Conservation (phyloP, 2,888 invertebrate species). For the Congeria kusceri region DNA sequence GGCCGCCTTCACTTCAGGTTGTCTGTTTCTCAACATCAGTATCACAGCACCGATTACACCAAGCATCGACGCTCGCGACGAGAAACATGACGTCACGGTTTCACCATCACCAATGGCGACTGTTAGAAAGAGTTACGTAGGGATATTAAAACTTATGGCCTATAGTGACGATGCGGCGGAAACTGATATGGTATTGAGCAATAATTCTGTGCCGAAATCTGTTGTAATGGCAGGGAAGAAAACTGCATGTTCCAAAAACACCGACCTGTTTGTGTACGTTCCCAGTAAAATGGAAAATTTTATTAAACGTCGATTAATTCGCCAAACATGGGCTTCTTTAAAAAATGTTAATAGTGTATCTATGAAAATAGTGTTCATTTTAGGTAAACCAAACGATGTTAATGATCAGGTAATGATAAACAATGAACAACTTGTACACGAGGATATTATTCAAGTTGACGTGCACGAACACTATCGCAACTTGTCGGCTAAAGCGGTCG, state of each 20-base stretch:
- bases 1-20: slow-evolving; percentile 1
- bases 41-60: no score
- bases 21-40: slow-evolving; percentile 14
- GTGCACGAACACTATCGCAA: slow-evolving; percentile 64
- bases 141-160: no score
- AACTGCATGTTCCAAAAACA: slow-evolving; percentile 22
- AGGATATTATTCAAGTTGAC: slow-evolving; percentile 69
- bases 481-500: slow-evolving; percentile 64
- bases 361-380: slow-evolving; percentile 61
- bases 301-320: slow-evolving; percentile 52
- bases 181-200: no score
- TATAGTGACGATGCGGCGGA: no score
- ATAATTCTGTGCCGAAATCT: no score
- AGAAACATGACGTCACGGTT: no score
- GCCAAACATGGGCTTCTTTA: slow-evolving; percentile 68
- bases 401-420: slow-evolving; percentile 64
- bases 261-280: slow-evolving; percentile 68
- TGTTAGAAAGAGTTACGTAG: no score
- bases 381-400: slow-evolving; percentile 56
- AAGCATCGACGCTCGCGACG: no score
- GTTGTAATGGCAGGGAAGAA: background rate
- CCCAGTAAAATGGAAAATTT: slow-evolving; percentile 66
- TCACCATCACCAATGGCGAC: no score
- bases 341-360: slow-evolving; percentile 42
- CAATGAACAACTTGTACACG: slow-evolving; percentile 62